Evolutionary conservation across 2,113 vertebrate genomes (phyloP), one percentile per base, ranked within the genome.

Genomic region (Platycercus adscitus): DNA sequence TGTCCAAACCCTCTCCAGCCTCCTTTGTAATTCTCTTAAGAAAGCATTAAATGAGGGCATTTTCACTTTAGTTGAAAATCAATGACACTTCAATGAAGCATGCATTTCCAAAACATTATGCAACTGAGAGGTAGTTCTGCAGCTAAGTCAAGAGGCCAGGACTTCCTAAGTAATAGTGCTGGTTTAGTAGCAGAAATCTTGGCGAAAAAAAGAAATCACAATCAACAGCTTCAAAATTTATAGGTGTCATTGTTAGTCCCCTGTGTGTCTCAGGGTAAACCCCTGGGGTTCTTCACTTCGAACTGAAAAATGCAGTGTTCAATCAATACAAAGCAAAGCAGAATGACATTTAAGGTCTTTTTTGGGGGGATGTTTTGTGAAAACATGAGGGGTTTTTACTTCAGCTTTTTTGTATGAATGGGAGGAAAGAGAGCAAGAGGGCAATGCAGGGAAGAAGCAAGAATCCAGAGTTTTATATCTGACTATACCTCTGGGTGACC

Each of bases 21-120:
- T 96, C 77, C 56, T 86, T 81, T 96, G 78, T 97, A 97, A 97
- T 97, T 97, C 95, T 97, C 94, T 97, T 97, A 95, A 97, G 97
- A 98, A 97, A 97, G 92, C 92, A 96, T 96, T 97, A 98, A 98
- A 97, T 96, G 86, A 98, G 95, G 95, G 92, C 92, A 97, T 98
- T 96, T 98, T 98, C 86, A 89, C 91, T 98, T 97, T 96, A 97
- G 96, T 93, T 97, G 96, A 97, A 98, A 98, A 98, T 98, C 97
- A 98, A 98, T 98, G 97, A 93, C 87, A 94, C 93, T 97, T 97
- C 97, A 98, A 96, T 92, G 96, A 97, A 97, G 96, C 97, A 96
- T 96, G 84, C 86, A 95, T 97, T 96, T 97, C 88, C 91, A 96
- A 98, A 98, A 96, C 86, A 95, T 97, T 97, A 97, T 60, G 72